These are phyloP conservation scores for Chloropsis cyanopogon DNA, from an alignment of 2,113 vertebrate genomes.

Conservation along the genomic window DNA sequence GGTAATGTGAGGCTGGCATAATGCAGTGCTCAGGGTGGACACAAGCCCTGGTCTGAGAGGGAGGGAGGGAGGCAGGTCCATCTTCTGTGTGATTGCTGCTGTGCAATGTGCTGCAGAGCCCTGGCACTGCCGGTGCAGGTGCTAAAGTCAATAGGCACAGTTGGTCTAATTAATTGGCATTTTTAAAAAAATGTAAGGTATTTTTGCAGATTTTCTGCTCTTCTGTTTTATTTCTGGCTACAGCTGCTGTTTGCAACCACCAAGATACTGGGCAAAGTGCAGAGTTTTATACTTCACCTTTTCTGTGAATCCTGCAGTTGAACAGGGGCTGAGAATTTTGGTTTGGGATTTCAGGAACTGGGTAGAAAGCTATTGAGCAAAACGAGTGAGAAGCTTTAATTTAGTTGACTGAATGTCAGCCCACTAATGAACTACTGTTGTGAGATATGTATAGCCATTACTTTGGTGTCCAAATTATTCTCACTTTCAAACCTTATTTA, in stretches of 20 bases:
- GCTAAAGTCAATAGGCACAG: neutral
- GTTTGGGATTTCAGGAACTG: neutral
- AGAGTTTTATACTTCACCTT: neutral
- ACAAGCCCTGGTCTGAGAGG: neutral
- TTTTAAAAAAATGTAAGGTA: neutral
- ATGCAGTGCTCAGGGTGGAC: neutral
- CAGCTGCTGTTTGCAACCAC: neutral
- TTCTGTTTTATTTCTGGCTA: neutral
- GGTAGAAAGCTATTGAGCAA: neutral
- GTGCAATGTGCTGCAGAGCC: neutral
- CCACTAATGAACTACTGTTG: constrained; percentile 30
- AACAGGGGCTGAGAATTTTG: neutral
- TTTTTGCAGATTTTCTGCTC: neutral
- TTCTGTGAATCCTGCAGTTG: neutral
- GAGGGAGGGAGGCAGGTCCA: neutral
- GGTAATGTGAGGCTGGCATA: neutral
- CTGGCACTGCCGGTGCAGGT: neutral
- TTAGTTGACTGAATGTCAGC: neutral
- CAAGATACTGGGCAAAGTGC: neutral
- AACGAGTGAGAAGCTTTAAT: constrained; percentile 20
- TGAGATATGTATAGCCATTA: constrained; percentile 36
- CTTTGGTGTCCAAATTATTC: constrained; percentile 54
- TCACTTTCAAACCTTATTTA: constrained; percentile 63
- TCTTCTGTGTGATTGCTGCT: neutral
- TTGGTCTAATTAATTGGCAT: neutral